phyloP scores from a whole-genome alignment of 1,140 invertebrate species.

The Tetraneura akinire region DNA sequence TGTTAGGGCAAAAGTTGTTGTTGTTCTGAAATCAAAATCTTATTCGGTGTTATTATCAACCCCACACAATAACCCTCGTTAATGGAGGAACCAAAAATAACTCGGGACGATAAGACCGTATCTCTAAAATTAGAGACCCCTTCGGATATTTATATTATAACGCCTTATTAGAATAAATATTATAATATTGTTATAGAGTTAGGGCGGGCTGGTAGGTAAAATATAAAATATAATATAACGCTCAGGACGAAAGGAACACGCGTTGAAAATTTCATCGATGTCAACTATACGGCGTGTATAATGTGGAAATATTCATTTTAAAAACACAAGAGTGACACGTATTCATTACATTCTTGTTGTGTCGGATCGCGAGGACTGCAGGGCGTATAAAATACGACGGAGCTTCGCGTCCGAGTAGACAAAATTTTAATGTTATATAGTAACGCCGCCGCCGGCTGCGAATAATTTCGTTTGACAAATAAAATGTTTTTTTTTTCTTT shows the following conservation, averaged over 20 bases:
- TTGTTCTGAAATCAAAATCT: no score
- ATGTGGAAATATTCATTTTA: conserved; percentile 6
- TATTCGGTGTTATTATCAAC: no score
- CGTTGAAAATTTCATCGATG: conserved; percentile 3
- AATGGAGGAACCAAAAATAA: no score
- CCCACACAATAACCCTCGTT: no score
- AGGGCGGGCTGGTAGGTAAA: no score
- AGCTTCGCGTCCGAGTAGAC: not conserved
- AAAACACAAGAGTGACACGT: conserved; percentile 13
- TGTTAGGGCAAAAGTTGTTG: no score
- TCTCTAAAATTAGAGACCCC: no score
- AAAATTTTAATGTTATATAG: not conserved
- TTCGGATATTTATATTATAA: no score
- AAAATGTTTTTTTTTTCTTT: conserved; percentile 27
- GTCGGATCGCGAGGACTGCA: not conserved
- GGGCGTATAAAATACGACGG: not conserved
- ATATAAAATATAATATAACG: no score
- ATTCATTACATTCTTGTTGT: not conserved
- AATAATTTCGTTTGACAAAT: conserved; percentile 21
- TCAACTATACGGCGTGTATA: not conserved
- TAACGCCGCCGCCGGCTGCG: not conserved
- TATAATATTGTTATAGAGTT: no score
- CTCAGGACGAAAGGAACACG: not conserved
- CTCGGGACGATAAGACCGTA: no score
- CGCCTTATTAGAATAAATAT: no score